Base-by-base conservation (phyloP, 2,113 vertebrate species). In the Pleuronectes platessa region DNA sequence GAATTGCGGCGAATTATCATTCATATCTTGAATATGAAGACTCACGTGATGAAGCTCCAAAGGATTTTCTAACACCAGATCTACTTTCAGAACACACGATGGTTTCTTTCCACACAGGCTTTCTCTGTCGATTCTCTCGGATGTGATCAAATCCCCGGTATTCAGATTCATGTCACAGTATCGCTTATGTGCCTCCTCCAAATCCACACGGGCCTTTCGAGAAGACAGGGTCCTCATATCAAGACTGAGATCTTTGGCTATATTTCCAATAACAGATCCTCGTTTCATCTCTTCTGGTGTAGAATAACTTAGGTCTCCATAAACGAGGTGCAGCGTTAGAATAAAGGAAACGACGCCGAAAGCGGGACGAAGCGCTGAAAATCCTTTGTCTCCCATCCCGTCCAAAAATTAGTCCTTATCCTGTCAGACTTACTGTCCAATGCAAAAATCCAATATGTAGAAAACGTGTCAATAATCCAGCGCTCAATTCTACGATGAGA, bases 181-280 rank as follows among this genome's bases (percentile, higher is more conserved):
- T 0, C 40, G 20, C 1, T 75, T 81, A 0, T 26, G 49, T 13
- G 47, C 31, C 4, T 67, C 84, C 1, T 71, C 88, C 12, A 71
- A 49, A 56, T 91, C 80, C 13, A 90, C 15, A 26, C 90, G 87
- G 1, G 91, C 88, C 4, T 90, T 90, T 5, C 93, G 90, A 0
- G 70, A 74, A 3, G 90, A 88, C n/a, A 95, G 70, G 11, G 82
- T 86, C 13, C 78, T 83, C 0, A 68, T 45, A 59, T 93, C 88
- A 42, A 94, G 55, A 10, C 91, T 92, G 8, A 95, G 85, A 73
- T 93, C 94, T 60, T 94, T 93, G 24, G 92, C 92, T 18, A 94
- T 71, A 65, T 95, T 95, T 63, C 91, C 93, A 68, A 95, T 88
- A 55, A 94, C 88, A 1, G 92, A 92, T 0, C 80, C 89, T 4